Evolutionary conservation across 2,797 vertebrate genomes (phyloP).

Genomic region (Tamandua tetradactyla): DNA sequence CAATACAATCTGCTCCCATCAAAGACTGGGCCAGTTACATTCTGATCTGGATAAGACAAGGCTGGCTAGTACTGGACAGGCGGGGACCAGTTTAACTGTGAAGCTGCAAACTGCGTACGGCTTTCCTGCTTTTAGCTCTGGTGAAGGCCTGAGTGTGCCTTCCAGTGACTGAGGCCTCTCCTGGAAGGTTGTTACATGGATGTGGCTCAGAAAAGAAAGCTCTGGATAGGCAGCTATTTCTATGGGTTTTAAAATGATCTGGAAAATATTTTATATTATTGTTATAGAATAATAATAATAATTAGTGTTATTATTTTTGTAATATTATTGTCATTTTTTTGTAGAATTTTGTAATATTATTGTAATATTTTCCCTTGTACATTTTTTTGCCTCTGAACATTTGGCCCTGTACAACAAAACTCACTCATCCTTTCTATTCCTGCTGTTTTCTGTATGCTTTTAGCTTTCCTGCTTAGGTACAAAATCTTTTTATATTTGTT

Average conservation of each 20-base stretch:
- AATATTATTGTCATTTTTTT: too few species aligned
- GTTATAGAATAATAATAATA: too few species aligned
- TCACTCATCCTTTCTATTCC: not conserved
- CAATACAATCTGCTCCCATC: not conserved
- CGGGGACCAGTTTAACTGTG: not conserved
- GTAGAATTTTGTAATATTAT: too few species aligned
- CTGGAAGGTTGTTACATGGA: not conserved
- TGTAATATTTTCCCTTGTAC: too few species aligned
- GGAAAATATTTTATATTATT: too few species aligned
- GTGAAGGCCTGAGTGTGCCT: not conserved
- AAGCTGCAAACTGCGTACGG: not conserved
- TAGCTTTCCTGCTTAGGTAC: not conserved
- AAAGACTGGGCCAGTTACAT: not conserved
- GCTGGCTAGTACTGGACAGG: not conserved
- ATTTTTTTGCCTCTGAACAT: not conserved
- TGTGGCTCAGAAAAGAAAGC: not conserved
- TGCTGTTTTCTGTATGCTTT: not conserved
- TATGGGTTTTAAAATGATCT: not conserved
- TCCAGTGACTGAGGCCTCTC: not conserved
- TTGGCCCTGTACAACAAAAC: not conserved
- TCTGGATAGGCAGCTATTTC: not conserved
- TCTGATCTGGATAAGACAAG: not conserved
- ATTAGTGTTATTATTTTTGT: too few species aligned
- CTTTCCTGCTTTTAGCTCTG: not conserved
- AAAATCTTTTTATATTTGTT: not conserved